These are phyloP conservation scores for Thalassoma bifasciatum DNA, from an alignment of 2,113 vertebrate genomes.

Conservation along the genomic window DNA sequence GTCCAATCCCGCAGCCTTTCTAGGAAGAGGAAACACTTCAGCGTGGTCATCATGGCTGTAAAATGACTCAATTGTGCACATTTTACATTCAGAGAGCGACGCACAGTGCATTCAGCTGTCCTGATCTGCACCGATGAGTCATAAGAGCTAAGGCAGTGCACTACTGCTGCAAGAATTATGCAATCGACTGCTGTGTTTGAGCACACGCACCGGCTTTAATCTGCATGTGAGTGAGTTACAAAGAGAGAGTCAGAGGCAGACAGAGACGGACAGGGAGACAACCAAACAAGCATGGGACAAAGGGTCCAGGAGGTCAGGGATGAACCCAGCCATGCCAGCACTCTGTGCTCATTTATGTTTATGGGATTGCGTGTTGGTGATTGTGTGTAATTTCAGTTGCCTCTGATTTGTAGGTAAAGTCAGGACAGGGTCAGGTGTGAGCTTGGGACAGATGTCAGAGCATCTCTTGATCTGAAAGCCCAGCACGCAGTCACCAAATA, in stretches of 20 bases:
- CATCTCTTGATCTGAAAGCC: conserved; percentile 5
- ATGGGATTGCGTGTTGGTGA: conserved; percentile 15
- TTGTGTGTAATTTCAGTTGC: conserved; percentile 37
- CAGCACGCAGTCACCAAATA: conserved; percentile 27
- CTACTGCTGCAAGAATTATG: conserved; percentile 40
- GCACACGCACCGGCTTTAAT: conserved; percentile 1
- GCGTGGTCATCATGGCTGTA: conserved; percentile 15
- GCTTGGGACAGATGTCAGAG: conserved; percentile 61
- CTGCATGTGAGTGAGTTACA: conserved; percentile 1
- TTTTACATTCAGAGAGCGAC: conserved; percentile 45
- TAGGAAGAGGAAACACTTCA: conserved; percentile 46
- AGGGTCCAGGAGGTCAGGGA: conserved; percentile 47
- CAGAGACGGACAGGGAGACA: conserved; percentile 22
- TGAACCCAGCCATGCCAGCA: conserved; percentile 40
- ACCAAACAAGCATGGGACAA: conserved; percentile 43
- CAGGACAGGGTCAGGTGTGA: conserved; percentile 58
- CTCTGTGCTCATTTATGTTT: conserved; percentile 30
- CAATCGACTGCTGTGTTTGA: conserved; percentile 35
- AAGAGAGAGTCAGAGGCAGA: conserved; percentile 10
- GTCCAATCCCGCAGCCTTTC: conserved; percentile 26
- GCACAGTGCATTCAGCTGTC: conserved; percentile 16
- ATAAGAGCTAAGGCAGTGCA: conserved; percentile 51
- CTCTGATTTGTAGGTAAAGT: conserved; percentile 62
- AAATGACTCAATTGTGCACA: conserved; percentile 37
- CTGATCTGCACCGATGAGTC: conserved; percentile 51